These are phyloP conservation scores for Stenodera caucasica DNA, from an alignment of 2,888 invertebrate species.

Conservation along the genomic window DNA sequence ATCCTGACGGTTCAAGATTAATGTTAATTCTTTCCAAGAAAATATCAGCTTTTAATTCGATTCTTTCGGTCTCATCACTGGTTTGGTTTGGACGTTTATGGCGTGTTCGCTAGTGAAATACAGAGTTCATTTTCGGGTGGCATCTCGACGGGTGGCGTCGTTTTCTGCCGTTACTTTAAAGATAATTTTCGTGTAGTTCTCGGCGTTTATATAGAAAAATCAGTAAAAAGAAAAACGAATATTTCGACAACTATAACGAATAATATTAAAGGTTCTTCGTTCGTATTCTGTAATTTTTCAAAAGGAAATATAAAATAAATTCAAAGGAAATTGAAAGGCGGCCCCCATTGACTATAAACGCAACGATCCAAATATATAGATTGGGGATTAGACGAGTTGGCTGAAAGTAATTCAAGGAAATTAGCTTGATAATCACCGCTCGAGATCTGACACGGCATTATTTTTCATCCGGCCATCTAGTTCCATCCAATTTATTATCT, in stretches of 20 bases:
- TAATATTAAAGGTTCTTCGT: neutral
- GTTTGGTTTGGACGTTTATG: slow-evolving; percentile 34
- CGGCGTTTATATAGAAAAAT: neutral
- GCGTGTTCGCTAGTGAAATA: slow-evolving; percentile 36
- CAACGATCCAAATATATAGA: slow-evolving; percentile 26
- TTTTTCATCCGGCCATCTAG: slow-evolving; percentile 15
- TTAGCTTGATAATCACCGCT: slow-evolving; percentile 28
- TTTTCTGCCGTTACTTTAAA: slow-evolving; percentile 1
- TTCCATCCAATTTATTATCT: slow-evolving; percentile 7
- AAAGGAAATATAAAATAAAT: slow-evolving; percentile 24
- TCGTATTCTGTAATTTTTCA: slow-evolving; percentile 17
- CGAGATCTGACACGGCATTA: slow-evolving; percentile 28
- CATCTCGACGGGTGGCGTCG: slow-evolving; percentile 31
- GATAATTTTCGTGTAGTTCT: neutral
- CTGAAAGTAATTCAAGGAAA: slow-evolving; percentile 29
- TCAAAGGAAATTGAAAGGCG: slow-evolving; percentile 28
- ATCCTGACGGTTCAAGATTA: neutral
- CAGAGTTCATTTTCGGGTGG: slow-evolving; percentile 35
- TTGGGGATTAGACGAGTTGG: slow-evolving; percentile 23
- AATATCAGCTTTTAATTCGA: slow-evolving; percentile 32
- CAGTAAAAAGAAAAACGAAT: neutral
- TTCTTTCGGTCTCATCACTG: slow-evolving; percentile 33
- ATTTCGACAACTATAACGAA: neutral
- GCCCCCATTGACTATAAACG: slow-evolving; percentile 23
- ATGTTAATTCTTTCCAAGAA: slow-evolving; percentile 4